Conservation (phyloP, 2,113 vertebrate genomes). For the Malurus melanocephalus region DNA sequence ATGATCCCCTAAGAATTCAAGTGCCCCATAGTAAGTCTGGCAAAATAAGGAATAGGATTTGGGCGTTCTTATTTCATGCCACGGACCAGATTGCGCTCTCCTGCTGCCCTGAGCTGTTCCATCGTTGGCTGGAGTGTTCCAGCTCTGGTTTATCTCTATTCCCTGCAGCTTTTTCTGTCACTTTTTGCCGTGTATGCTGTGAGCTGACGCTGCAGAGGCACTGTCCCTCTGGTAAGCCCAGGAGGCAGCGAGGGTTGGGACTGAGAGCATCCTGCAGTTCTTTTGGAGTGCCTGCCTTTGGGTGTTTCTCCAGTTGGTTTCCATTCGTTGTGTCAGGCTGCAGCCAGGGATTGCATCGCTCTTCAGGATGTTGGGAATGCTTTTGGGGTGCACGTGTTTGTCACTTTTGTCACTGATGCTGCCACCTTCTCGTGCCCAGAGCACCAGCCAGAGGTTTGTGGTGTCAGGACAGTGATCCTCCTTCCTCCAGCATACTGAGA, state of each 20-base stretch:
- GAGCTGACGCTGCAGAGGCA: background rate
- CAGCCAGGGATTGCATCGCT: background rate
- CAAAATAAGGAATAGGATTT: background rate
- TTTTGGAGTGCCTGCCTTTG: background rate
- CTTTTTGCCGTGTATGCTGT: background rate
- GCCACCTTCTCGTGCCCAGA: background rate
- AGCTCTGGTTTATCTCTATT: background rate
- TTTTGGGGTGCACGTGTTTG: background rate
- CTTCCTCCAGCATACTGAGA: background rate
- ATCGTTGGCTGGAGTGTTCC: background rate
- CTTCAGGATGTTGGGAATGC: background rate
- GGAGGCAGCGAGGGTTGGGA: background rate
- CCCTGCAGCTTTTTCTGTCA: background rate
- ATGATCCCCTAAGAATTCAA: background rate
- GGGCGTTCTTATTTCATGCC: background rate
- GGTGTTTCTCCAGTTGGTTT: background rate
- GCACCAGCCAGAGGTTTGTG: background rate
- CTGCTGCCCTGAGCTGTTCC: background rate
- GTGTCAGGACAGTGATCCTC: background rate
- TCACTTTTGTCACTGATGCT: background rate
- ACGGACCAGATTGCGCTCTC: background rate
- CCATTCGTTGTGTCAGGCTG: background rate
- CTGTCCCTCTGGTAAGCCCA: accelerated
- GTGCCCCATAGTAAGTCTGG: background rate
- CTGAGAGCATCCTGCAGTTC: background rate